Base-by-base conservation (phyloP, 2,888 invertebrate species). In the Melanargia galathea region DNA sequence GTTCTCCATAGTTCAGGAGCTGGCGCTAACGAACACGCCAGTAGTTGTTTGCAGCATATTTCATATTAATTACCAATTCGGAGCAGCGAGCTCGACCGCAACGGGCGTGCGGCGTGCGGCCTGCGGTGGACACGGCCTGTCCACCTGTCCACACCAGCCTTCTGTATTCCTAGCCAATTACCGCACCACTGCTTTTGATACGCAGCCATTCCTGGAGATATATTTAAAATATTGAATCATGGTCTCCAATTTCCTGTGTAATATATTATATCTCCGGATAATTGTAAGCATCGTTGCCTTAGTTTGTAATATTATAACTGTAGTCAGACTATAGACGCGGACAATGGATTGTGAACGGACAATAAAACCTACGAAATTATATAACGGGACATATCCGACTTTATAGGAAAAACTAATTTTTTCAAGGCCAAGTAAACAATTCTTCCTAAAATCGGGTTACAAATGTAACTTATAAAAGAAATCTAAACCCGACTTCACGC, bases 141-240 rank as follows among this genome's bases (percentile, higher is more conserved):
- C 79, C 79, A 83, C 81, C 85, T 85, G 86, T 82, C 85, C 74
- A 66, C 67, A 57, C 66, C 81, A 77, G 73, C 78, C 77, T 72
- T 73, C 71, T 72, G 65, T 70, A 40, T 40, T 60, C 45, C 55
- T 72, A 83, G 83, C 80, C 79, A 78, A 82, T 85, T 86, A 83
- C 74, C 74, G 63, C 63, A 61, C 61, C 60, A 33, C 57, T 66
- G 62, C 57, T 58, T 60, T 52, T 56, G 65, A 65, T 57, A 48
- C 13, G 13, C 18, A 24, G 24, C 52, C 45, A 11, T 52, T 40
- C 26, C 26, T 54, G 13, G n/a, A 58, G 58, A 52, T 51, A 20
- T 59, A 33, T 4, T 18, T 13, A 24, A 24, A 46, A 24, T 22
- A 46, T 5, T 48, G 20, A 16, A 16, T 1, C 6, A 38, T 13